These are phyloP conservation scores for Sebastes taczanowskii DNA, from an alignment of 2,797 vertebrate genomes.

Conservation along the genomic window DNA sequence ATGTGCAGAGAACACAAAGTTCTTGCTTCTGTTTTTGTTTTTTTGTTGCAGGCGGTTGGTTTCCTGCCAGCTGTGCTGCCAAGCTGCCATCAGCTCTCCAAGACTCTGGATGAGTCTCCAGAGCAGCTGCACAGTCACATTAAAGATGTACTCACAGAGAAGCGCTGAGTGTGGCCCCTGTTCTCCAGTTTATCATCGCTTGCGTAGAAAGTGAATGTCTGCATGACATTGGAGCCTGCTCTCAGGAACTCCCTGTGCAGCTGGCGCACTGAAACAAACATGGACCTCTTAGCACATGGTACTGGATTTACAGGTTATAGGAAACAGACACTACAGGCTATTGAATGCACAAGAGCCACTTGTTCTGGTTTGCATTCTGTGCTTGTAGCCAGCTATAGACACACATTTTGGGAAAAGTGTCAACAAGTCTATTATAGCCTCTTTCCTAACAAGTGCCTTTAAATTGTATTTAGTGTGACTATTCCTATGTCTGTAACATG, in stretches of 20 bases:
- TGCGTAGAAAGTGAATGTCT: conserved; percentile 97
- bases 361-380: too few relatives aligned
- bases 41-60: neutral
- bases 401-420: too few relatives aligned
- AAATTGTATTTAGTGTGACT: too few relatives aligned
- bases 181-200: conserved; percentile 97
- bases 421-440: too few relatives aligned
- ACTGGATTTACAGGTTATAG: neutral
- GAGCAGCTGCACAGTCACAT: conserved; percentile 31
- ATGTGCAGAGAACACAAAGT: neutral
- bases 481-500: too few relatives aligned
- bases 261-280: conserved; percentile 88
- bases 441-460: too few relatives aligned
- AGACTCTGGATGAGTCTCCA: neutral
- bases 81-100: neutral
- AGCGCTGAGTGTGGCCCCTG: conserved; percentile 87
- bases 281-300: neutral
- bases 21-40: too few relatives aligned
- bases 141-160: conserved; percentile 69
- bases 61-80: neutral
- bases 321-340: too few relatives aligned
- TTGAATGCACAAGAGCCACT: too few relatives aligned
- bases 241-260: conserved; percentile 96
- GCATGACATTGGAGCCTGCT: conserved; percentile 94
- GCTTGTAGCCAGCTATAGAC: too few relatives aligned